phyloP scores from a whole-genome alignment of 2,797 vertebrate genomes.

The Halcyon badia region DNA sequence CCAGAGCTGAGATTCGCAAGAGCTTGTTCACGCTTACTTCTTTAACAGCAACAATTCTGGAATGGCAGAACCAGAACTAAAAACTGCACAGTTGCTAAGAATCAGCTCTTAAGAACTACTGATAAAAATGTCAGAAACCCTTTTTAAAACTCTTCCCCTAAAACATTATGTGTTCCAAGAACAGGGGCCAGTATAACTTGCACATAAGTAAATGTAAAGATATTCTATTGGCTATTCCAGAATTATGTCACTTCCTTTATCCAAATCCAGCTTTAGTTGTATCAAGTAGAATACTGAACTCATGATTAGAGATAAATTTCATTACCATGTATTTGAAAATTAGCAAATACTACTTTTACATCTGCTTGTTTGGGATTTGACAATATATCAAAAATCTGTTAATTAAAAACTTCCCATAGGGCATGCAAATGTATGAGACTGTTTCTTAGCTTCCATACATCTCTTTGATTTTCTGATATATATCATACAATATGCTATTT shows the following conservation, averaged over 20 bases:
- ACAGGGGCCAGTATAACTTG: not conserved
- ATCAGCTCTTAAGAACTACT: not conserved
- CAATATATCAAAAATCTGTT: not conserved
- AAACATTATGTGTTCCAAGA: not conserved
- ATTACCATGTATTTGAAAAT: not conserved
- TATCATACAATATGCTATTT: slow-evolving; percentile 15
- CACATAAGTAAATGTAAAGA: not conserved
- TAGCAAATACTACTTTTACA: not conserved
- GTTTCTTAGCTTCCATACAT: not conserved
- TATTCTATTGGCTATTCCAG: not conserved
- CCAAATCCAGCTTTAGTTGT: not conserved
- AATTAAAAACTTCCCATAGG: not conserved
- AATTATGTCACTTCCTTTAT: not conserved
- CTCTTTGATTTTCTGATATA: slow-evolving; percentile 21
- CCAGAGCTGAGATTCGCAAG: not conserved
- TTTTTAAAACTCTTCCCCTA: not conserved
- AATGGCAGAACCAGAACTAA: not conserved
- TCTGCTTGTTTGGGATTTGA: not conserved
- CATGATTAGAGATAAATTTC: not conserved
- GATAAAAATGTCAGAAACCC: not conserved
- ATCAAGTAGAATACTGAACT: not conserved
- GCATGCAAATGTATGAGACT: not conserved
- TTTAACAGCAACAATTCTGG: not conserved
- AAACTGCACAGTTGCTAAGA: not conserved
- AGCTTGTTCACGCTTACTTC: not conserved